Evolutionary conservation across 2,113 vertebrate species (phyloP), one percentile per base, ranked within the genome.

Genomic region (Dromaius novaehollandiae): DNA sequence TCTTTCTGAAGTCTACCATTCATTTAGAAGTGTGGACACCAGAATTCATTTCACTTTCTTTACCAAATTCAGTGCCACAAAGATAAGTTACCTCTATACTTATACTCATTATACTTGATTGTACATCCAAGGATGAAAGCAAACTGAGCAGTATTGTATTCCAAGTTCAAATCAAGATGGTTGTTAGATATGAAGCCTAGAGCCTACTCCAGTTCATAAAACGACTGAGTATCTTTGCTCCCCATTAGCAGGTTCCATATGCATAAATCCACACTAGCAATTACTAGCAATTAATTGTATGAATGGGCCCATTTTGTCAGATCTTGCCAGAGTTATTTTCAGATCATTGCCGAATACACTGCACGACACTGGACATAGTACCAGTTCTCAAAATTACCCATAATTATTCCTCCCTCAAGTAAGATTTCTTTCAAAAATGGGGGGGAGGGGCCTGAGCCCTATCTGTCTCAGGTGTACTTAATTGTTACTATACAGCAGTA

Each of bases 21-120:
- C 0, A 0, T 65, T 77, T 34, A 40, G 8, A 60, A 51, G 22
- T 26, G 34, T 1, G 1, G 42, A 38, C 50, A 44, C 14, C 10
- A 81, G 64, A 76, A 64, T 11, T 64, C 15, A 4, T 26, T 51
- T 50, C 44, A 50, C 4, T 40, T 68, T 38, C 21, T 21, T 56
- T 38, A 51, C 4, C 0, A 0, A 8, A 74, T 85, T 93, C 14
- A 28, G 6, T 10, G 26, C 38, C 32, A 73, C 44, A 56, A 53
- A 24, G 11, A 9, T 53, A 55, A 66, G 14, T 25, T 48, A 36
- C 14, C 30, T 50, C 21, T 56, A 2, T 32, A 34, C 42, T 50
- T 74, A n/a, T 34, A 61, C 17, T 79, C 21, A 4, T 46, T 48
- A 48, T 24, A 61, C 22, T 69, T 58, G 32, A 42, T 55, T 42